phyloP scores from a whole-genome alignment of 2,113 vertebrate genomes.

The Phaethornis superciliosus region DNA sequence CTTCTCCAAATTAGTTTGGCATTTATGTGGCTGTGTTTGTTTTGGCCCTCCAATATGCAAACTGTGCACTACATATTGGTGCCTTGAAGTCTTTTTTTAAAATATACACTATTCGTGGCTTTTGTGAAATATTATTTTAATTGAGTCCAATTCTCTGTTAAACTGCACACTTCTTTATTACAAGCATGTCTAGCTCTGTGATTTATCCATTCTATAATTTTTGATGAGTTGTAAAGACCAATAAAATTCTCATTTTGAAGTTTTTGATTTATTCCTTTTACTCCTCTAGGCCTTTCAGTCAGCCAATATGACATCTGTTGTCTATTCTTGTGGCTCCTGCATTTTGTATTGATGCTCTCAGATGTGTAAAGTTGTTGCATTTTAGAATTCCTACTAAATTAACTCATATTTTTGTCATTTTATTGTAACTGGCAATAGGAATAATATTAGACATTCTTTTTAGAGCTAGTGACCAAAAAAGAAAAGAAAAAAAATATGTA shows the following conservation, averaged over 20 bases:
- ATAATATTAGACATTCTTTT: background rate
- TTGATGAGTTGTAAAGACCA: background rate
- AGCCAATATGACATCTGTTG: background rate
- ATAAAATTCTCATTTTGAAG: background rate
- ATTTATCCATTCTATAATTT: slow-evolving; percentile 4
- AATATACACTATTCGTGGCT: background rate
- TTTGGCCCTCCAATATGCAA: background rate
- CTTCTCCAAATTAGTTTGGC: slow-evolving; percentile 43
- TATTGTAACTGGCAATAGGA: background rate
- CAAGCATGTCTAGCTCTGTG: background rate
- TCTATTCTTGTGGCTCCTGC: background rate
- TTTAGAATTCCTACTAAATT: background rate
- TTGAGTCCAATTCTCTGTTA: slow-evolving; percentile 5
- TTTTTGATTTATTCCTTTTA: background rate
- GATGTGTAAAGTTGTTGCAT: background rate
- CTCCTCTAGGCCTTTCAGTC: background rate
- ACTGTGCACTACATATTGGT: background rate
- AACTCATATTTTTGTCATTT: background rate
- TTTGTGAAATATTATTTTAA: slow-evolving; percentile 2
- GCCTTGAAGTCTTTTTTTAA: slow-evolving; percentile 23
- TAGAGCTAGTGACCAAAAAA: background rate
- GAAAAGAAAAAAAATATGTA: background rate
- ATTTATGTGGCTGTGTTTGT: slow-evolving; percentile 43
- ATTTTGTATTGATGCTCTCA: background rate
- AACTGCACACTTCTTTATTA: background rate